A percentile compares a stretch with the other conserved stretches of the same genome.
These are phyloP conservation scores for Sternarchorhynchus goeldii DNA, from an alignment of 2,797 vertebrate genomes.

Conservation along the genomic window DNA sequence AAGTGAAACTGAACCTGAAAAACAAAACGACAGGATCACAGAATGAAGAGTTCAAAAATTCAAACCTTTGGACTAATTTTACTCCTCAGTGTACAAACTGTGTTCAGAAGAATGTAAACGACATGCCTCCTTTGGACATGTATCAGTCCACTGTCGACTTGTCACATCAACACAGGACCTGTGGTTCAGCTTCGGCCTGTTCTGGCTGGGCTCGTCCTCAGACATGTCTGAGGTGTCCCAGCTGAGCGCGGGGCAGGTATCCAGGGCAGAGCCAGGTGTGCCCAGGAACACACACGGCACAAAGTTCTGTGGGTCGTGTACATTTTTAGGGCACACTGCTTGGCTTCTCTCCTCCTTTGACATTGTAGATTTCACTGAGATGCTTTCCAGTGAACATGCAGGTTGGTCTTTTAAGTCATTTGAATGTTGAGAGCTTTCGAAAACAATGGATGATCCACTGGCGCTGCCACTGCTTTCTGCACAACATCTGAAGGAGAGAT, in stretches of 20 bases:
- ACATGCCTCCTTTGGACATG: constrained; percentile 67
- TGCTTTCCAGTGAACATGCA: constrained; percentile 8
- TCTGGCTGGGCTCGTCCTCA: constrained; percentile 66
- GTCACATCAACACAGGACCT: constrained; percentile 65
- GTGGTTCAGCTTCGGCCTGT: constrained; percentile 69
- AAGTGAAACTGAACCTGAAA: constrained; percentile 85
- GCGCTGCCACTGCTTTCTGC: constrained; percentile 72
- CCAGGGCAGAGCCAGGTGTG: constrained; percentile 35
- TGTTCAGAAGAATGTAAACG: constrained; percentile 13
- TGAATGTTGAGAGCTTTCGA: constrained; percentile 76
- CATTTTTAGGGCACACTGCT: constrained; percentile 65
- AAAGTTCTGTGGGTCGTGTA: constrained; percentile 67
- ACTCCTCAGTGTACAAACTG: neutral
- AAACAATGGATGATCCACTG: constrained; percentile 84
- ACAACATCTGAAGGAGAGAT: constrained; percentile 30
- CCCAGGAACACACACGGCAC: constrained; percentile 79
- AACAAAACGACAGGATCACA: neutral
- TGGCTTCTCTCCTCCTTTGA: constrained; percentile 57
- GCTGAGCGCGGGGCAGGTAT: constrained; percentile 67
- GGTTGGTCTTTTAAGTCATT: constrained; percentile 48
- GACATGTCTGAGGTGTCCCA: constrained; percentile 61
- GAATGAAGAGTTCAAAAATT: neutral
- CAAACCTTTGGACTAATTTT: neutral
- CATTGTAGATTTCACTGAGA: constrained; percentile 48
- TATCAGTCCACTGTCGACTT: constrained; percentile 62